Evolutionary conservation across 2,113 vertebrate species (phyloP).

Genomic region (Mus spicilegus): DNA sequence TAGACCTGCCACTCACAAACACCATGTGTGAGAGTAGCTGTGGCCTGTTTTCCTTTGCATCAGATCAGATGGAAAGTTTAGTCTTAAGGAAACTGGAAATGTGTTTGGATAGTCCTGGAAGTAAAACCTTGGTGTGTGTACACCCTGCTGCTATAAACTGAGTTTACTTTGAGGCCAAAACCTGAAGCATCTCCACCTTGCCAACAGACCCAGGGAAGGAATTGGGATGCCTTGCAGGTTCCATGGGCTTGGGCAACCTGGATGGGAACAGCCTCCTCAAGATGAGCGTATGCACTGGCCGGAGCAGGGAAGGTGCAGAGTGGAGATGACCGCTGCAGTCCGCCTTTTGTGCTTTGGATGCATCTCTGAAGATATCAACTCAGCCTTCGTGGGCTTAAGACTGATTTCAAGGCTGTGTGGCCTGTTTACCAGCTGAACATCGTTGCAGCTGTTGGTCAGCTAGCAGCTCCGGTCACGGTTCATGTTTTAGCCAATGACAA

Average conservation of each 20-base stretch:
- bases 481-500: background rate
- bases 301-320: background rate
- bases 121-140: background rate
- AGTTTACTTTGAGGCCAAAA: background rate
- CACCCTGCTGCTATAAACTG: background rate
- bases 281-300: rapidly evolving
- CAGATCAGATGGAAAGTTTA: background rate
- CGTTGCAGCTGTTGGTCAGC: background rate
- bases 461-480: background rate
- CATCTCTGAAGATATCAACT: background rate
- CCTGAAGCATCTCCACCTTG: no score
- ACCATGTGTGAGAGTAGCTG: background rate
- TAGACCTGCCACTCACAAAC: background rate
- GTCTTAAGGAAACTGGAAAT: background rate
- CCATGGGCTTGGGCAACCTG: background rate
- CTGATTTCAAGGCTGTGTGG: background rate
- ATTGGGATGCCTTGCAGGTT: background rate
- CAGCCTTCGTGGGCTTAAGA: rapidly evolving
- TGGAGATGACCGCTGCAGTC: background rate
- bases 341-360: background rate
- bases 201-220: background rate
- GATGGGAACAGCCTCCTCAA: background rate
- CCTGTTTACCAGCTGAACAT: background rate
- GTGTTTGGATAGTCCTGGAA: background rate
- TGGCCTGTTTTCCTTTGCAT: background rate